Evolutionary conservation across 35 echinoderm and acorn worm genomes (phyloP).

Genomic region (Holothuria glaberrima): DNA sequence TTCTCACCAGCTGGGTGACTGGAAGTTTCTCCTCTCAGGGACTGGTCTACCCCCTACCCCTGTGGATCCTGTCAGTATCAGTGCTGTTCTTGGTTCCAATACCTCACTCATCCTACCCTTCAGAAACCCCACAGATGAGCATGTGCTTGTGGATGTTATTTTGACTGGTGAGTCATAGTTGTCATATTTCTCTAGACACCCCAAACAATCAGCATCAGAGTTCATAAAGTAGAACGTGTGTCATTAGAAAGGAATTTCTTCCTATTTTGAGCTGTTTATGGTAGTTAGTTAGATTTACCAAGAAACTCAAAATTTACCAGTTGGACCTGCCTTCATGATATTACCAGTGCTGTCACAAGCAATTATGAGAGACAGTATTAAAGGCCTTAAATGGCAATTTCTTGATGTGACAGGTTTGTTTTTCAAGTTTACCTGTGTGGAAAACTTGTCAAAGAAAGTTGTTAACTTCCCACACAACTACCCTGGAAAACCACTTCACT

Average conservation of each 20-base stretch:
- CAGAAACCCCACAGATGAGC: slow-evolving; percentile 84
- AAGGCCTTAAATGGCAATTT: too few relatives aligned
- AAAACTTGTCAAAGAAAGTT: too few relatives aligned
- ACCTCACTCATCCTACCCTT: slow-evolving; percentile 97
- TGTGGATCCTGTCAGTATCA: slow-evolving; percentile 92
- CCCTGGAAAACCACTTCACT: too few relatives aligned
- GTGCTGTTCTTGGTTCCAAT: slow-evolving; percentile 83
- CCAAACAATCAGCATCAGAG: neutral
- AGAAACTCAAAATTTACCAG: too few relatives aligned
- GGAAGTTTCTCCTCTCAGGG: slow-evolving; percentile 90
- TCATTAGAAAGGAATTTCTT: neutral
- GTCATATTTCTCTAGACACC: neutral
- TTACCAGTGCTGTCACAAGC: too few relatives aligned
- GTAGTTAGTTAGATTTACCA: too few relatives aligned
- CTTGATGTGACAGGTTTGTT: too few relatives aligned
- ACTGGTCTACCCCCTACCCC: slow-evolving; percentile 77
- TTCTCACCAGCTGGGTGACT: slow-evolving; percentile 81
- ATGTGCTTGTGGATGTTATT: slow-evolving; percentile 86
- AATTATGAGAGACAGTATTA: too few relatives aligned
- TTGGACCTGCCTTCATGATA: too few relatives aligned
- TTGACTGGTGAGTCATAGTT: slow-evolving; percentile 62
- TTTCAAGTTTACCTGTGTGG: too few relatives aligned
- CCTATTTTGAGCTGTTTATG: neutral
- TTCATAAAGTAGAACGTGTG: neutral
- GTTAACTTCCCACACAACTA: too few relatives aligned